A percentile compares a stretch with the other conserved stretches of the same genome.
Conservation (phyloP, 2,113 vertebrate species). For the Lophura nycthemera region DNA sequence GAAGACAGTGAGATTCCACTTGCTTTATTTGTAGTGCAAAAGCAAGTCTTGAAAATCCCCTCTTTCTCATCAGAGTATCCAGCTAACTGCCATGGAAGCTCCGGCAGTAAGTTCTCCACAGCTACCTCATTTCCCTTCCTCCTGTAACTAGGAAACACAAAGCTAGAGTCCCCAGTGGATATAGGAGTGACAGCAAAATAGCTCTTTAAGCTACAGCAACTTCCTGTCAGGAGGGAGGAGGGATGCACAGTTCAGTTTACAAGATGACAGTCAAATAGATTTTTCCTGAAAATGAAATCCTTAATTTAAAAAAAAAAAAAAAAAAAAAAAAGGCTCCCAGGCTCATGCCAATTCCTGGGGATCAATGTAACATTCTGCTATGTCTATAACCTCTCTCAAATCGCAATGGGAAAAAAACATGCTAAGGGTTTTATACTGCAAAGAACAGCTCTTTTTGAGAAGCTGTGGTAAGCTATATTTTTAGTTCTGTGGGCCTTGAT, state of each 20-base stretch:
- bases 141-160: conserved; percentile 36
- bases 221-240: background rate
- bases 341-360: background rate
- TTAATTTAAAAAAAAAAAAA: background rate
- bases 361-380: background rate
- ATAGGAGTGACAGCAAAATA: conserved; percentile 13
- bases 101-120: background rate
- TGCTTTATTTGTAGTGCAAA: background rate
- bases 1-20: background rate
- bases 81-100: background rate
- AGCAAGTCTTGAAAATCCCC: conserved; percentile 4
- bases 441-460: background rate
- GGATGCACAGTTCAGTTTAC: background rate
- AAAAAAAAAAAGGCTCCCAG: background rate
- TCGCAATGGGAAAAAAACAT: background rate
- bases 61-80: background rate
- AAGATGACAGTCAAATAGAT: background rate
- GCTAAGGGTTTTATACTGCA: background rate
- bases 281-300: background rate
- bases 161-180: background rate
- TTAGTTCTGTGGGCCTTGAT: background rate
- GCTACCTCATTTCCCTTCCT: background rate
- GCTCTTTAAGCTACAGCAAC: conserved; percentile 12
- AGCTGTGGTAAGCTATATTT: background rate
- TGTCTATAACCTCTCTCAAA: background rate